Base-by-base conservation (phyloP, 2,797 vertebrate genomes). In the Muraenolepis orangiensis region DNA sequence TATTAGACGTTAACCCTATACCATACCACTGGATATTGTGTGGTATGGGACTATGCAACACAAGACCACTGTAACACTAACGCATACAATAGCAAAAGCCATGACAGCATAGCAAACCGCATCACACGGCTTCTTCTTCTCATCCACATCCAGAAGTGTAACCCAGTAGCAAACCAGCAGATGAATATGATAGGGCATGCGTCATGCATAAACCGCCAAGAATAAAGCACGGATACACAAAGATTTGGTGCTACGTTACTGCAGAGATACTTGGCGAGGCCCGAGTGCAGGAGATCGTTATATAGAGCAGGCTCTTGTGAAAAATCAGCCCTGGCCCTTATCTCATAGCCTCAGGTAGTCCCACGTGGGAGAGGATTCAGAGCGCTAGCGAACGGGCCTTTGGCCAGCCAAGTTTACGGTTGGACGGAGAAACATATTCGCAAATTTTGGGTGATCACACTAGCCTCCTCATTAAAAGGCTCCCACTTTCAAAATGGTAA, bases 371-470 rank as follows among this genome's bases (percentile, higher is more conserved):
- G 74, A 79, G 51, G 69, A 2, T 66, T 69, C 11, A 57, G 71
- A 6, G 72, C 3, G 51, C 73, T 64, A 46, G 38, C 64, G 66
- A 61, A 77, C n/a, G 66, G 72, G 14, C 69, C 71, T 23, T 68
- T 16, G n/a, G 46, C 76, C 69, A 38, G 69, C 31, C 73, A 51
- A 18, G 42, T 51, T 51, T 57, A 71, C 73, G 71, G 34, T 74
- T 69, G 71, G 71, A 67, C 74, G 69, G 72, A 69, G 66, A 61
- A 76, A 74, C 76, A 72, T 81, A 75, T 57, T 72, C 73, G 83
- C 80, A 80, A 71, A 82, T 78, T 82, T 71, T 23, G 68, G 72
- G 79, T 86, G 86, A 90, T 90, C 87, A 87, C 76, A 73, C 66
- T 74, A 76, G 72, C 73, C 42, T 66, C 70, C 75, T 74, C 57